These are phyloP conservation scores for Lipophrys pholis DNA, from an alignment of 2,113 vertebrate species.

Conservation along the genomic window DNA sequence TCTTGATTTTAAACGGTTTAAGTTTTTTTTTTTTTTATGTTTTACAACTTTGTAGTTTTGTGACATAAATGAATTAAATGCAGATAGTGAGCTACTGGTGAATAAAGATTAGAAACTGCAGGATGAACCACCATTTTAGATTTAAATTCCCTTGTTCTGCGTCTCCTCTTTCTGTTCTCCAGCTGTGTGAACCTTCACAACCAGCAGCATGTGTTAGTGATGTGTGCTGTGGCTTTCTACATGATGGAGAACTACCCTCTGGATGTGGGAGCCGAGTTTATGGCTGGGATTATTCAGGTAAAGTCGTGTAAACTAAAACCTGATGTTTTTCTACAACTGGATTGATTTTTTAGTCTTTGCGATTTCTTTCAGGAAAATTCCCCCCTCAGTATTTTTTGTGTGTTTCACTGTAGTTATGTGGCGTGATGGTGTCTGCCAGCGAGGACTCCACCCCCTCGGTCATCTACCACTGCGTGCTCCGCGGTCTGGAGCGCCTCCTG, in stretches of 20 bases:
- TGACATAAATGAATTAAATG: too few relatives aligned
- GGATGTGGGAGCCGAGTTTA: conserved; percentile 96
- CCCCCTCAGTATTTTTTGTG: background rate
- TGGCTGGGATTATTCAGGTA: conserved; percentile 95
- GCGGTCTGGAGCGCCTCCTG: conserved; percentile 94
- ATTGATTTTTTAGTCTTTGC: too few relatives aligned
- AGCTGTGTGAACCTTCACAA: conserved; percentile 96
- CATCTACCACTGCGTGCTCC: conserved; percentile 94
- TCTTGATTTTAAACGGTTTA: too few relatives aligned
- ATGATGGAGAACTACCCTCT: conserved; percentile 98
- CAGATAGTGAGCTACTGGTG: background rate
- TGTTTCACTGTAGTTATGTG: conserved; percentile 87
- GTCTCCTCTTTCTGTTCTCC: conserved; percentile 55
- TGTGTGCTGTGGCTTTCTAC: conserved; percentile 98
- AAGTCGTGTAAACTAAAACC: background rate
- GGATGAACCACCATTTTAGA: background rate
- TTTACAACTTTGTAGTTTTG: too few relatives aligned
- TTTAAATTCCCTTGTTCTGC: conserved; percentile 2
- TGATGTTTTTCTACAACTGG: too few relatives aligned
- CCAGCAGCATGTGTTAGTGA: conserved; percentile 97
- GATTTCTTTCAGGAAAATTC: too few relatives aligned
- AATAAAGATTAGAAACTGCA: too few relatives aligned
- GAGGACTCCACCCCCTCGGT: conserved; percentile 94
- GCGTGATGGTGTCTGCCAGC: conserved; percentile 93
- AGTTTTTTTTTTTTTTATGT: too few relatives aligned